These are phyloP conservation scores for Pipistrellus pygmaeus DNA, from an alignment of 2,797 vertebrate genomes.

Conservation along the genomic window DNA sequence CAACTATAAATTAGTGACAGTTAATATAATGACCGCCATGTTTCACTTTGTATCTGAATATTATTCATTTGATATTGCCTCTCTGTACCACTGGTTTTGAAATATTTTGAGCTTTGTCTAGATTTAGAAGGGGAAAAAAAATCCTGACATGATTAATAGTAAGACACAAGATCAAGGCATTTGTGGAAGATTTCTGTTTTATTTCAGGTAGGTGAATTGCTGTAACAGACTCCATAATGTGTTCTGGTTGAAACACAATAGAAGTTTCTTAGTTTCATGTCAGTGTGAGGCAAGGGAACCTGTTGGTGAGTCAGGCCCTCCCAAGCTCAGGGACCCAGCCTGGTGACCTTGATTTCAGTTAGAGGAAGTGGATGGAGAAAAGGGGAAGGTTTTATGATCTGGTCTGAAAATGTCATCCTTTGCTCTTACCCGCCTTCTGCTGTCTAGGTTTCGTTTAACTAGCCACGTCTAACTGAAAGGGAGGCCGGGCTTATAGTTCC, in stretches of 20 bases:
- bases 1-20: not conserved
- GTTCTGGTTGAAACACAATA: not conserved
- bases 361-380: not conserved
- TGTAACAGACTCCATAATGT: not conserved
- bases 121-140: not conserved
- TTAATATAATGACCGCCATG: not conserved
- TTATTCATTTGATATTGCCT: not conserved
- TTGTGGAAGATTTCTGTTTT: not conserved
- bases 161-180: not conserved
- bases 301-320: no score
- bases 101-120: not conserved
- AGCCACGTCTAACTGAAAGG: not conserved
- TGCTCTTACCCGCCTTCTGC: not conserved
- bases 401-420: not conserved
- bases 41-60: not conserved
- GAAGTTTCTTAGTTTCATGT: not conserved
- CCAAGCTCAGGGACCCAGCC: not conserved
- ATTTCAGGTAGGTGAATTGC: not conserved
- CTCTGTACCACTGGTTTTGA: not conserved
- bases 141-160: not conserved
- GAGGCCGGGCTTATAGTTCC: not conserved
- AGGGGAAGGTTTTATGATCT: not conserved
- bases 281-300: not conserved
- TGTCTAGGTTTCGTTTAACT: not conserved
- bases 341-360: not conserved